These are phyloP conservation scores for Hypothenemus hampei DNA, from an alignment of 1,140 invertebrate genomes.

Conservation along the genomic window DNA sequence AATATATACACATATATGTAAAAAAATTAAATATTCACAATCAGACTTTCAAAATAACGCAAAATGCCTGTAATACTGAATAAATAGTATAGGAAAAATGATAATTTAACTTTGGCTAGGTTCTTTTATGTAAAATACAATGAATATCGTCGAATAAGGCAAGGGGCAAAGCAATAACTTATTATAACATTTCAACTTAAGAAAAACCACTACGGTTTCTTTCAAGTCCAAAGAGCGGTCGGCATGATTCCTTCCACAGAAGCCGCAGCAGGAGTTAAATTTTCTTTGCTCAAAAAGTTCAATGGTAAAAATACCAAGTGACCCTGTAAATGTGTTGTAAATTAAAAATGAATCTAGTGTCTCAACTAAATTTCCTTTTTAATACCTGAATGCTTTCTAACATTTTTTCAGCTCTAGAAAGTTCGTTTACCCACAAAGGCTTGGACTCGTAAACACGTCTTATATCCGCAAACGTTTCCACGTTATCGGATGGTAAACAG, in stretches of 20 bases:
- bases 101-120: no score
- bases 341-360: background rate
- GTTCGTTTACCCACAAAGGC: conserved; percentile 62
- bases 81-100: no score
- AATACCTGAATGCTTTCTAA: conserved; percentile 65
- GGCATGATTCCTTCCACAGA: conserved; percentile 82
- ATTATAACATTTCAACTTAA: no score
- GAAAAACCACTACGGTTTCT: no score
- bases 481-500: conserved; percentile 77
- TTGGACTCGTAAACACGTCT: conserved; percentile 64
- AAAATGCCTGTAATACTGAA: no score
- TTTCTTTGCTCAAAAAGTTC: conserved; percentile 79
- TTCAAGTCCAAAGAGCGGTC: conserved; percentile 70
- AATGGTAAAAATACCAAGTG: conserved; percentile 82
- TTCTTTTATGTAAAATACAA: no score
- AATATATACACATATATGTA: no score
- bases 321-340: conserved; percentile 53
- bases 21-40: no score
- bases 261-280: conserved; percentile 68
- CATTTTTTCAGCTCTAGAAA: conserved; percentile 62
- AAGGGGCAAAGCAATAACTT: no score
- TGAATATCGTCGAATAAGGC: no score
- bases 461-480: conserved; percentile 68
- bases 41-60: no score
- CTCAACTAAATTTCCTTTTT: background rate